Evolutionary conservation across 2,113 vertebrate genomes (phyloP), one percentile per base, ranked within the genome.

Genomic region (Semicossyphus pulcher): DNA sequence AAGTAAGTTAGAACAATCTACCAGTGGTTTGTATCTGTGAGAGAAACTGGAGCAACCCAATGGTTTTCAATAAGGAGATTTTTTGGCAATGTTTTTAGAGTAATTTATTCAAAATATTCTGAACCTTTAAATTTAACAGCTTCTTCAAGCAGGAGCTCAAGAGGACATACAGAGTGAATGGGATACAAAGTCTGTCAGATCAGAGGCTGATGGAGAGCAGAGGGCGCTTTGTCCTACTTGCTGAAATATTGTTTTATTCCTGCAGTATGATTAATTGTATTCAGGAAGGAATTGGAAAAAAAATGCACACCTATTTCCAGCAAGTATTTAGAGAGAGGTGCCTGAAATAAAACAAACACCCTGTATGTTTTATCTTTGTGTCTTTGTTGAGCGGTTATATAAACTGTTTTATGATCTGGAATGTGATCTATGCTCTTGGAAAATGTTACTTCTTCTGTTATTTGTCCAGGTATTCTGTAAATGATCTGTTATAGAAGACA

Each of bases 211-310:
- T 34, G 39, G 16, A 72, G 48, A 78, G 59, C 53, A 59, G 54
- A 60, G 64, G 58, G 48, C 20, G 56, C 68, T 29, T 54, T 85
- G 76, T 71, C 76, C 82, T 77, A 77, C 34, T 77, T 82, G 54
- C 59, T 66, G 28, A 10, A 48, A 72, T 20, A 45, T 23, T 44
- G 31, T 39, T 54, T 42, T 66, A 71, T 60, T n/a, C 12, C n/a
- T n/a, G n/a, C n/a, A 34, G n/a, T 39, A 15, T n/a, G 37, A 68
- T 48, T 84, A 64, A 61, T 47, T 60, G 41, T 42, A 10, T 65
- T 76, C n/a, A 1, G 1, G 20, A 41, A 72, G 23, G 49, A 54
- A 61, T 56, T n/a, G n/a, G n/a, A 45, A 72, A 56, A n/a, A 36
- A 20, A 65, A 62, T 23, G 31, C 6, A 39, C 32, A 31, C 70